Base-by-base conservation (phyloP, 1,140 invertebrate genomes). In the Brachionus manjavacas region DNA sequence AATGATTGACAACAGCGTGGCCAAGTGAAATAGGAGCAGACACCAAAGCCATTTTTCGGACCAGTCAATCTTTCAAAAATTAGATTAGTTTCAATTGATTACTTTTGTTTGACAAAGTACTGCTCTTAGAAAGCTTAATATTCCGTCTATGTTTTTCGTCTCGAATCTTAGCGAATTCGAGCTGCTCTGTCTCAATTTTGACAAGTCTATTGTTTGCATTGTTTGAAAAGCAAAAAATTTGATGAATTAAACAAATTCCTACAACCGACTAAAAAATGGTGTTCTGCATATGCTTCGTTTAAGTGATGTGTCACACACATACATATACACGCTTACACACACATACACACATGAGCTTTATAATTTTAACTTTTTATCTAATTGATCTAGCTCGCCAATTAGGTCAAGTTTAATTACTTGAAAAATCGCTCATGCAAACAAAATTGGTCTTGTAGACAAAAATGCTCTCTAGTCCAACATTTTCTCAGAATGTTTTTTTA, bases 31-130 rank as follows among this genome's bases (percentile, higher is more conserved):
- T 4, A 39, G 4, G 20, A 81, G 31, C 11, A 81, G 4, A 64
- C 20, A 12, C n/a, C 31, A 23, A 12, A 81, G 79, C 79, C 79
- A 81, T 39, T 25, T 81, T 81, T 81, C 16, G 12, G 79, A 64
- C 79, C 79, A 81, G 23, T 81, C 31, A 68, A 81, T 81, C 79
- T 81, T 12, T 60, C 12, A 80, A 52, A 39, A 12, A 66, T 66
- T 66, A 55, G n/a, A 80, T 31, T 35, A 31, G 39, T 11, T 64
- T 12, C n/a, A 49, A 7, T 55, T 52, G n/a, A 80, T 20, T 76
- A 31, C 60, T 64, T 81, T 28, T 16, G 7, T 31, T 66, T 60
- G 49, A 23, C 16, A 55, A 55, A 55, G 23, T 81, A 81, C 79
- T 23, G 79, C 43, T 43, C 31, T 81, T 23, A 81, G 16, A 35